Conservation (phyloP, 2,113 vertebrate species). For the Aramus guarauna region DNA sequence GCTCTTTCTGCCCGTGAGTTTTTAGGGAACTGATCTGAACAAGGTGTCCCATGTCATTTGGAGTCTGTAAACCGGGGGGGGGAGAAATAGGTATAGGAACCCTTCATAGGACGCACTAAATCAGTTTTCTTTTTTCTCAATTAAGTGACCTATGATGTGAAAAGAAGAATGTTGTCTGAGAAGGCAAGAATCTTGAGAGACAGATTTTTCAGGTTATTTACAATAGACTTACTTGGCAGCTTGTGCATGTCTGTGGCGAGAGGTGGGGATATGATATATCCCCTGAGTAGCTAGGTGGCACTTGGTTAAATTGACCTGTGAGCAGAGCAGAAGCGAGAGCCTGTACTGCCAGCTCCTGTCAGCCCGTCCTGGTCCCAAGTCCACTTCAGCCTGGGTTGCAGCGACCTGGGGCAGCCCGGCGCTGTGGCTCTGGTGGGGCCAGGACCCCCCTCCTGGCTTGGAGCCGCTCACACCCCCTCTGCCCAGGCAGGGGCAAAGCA, state of each 20-base stretch:
- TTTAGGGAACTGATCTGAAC: neutral
- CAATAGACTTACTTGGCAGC: neutral
- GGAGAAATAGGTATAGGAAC: neutral
- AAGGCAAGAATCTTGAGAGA: neutral
- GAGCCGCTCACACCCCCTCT: neutral
- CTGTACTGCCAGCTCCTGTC: fast-evolving
- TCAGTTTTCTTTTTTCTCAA: neutral
- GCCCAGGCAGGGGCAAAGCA: neutral
- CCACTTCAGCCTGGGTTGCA: neutral
- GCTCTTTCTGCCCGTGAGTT: neutral
- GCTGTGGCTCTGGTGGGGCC: neutral
- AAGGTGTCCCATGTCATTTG: neutral
- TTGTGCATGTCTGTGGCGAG: fast-evolving
- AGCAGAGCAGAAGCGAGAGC: neutral
- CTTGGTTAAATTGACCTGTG: neutral
- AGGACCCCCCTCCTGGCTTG: neutral
- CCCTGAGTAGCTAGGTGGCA: neutral
- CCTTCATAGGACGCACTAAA: neutral
- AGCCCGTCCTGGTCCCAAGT: neutral
- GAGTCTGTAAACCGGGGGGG: neutral
- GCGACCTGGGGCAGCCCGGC: neutral
- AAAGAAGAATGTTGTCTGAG: neutral
- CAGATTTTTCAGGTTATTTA: neutral
- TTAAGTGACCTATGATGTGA: neutral
- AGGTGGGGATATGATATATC: neutral